A percentile compares a stretch with the other conserved stretches of the same genome.
These are phyloP conservation scores for Toxotes lorentzi DNA, from an alignment of 2,797 vertebrate genomes.

Conservation along the genomic window DNA sequence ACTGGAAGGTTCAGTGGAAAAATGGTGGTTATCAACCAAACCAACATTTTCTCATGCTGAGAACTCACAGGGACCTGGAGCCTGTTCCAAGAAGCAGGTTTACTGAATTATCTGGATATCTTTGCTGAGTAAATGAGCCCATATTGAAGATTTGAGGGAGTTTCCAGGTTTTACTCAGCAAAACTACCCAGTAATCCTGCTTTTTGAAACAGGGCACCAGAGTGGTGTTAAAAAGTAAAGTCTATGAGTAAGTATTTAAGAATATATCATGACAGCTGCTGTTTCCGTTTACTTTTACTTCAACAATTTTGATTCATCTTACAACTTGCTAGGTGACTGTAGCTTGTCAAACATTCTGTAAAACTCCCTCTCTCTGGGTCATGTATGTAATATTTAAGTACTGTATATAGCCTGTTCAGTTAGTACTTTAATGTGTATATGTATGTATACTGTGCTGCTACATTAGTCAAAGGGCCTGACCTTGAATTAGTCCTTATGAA, in stretches of 20 bases:
- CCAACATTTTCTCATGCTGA: neutral
- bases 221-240: neutral
- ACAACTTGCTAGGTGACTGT: neutral
- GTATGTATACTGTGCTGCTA: constrained; percentile 6
- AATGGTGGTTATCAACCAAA: neutral
- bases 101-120: neutral
- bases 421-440: constrained; percentile 14
- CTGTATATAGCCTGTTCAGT: neutral
- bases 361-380: neutral
- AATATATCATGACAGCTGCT: neutral
- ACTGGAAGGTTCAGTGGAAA: constrained; percentile 3
- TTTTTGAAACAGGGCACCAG: neutral
- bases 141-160: neutral
- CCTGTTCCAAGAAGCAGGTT: neutral
- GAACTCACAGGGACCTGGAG: neutral
- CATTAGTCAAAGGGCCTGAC: constrained; percentile 27
- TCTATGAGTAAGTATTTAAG: neutral
- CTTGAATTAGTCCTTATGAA: constrained; percentile 40
- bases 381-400: neutral
- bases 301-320: neutral
- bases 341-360: neutral
- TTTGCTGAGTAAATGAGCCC: neutral
- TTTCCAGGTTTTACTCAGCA: neutral
- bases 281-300: neutral
- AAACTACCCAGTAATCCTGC: neutral